phyloP scores from a whole-genome alignment of 2,888 invertebrate species.

The Dicroscelio sp. region DNA sequence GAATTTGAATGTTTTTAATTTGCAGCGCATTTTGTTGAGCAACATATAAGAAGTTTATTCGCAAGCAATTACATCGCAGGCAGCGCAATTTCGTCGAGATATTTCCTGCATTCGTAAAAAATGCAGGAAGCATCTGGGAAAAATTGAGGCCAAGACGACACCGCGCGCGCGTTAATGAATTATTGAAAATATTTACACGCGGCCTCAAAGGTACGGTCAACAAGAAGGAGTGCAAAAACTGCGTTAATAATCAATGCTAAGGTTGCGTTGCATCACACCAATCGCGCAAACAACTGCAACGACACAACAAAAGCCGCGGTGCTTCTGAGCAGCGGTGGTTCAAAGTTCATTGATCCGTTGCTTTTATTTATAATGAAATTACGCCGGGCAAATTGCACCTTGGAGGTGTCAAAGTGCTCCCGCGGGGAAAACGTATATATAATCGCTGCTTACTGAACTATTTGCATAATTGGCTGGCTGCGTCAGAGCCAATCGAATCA shows the following conservation, averaged over 20 bases:
- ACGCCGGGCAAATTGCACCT: not conserved
- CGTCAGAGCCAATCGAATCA: not conserved
- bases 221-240: not conserved
- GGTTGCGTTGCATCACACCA: not conserved
- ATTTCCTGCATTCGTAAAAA: no score
- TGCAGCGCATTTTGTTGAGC: no score
- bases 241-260: constrained; percentile 9
- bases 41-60: no score
- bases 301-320: not conserved
- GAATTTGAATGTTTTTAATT: no score
- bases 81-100: no score
- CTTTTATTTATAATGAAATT: constrained; percentile 1
- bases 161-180: not conserved
- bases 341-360: constrained; percentile 20
- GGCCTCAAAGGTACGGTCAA: not conserved
- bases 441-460: constrained; percentile 3
- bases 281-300: not conserved
- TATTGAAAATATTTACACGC: not conserved
- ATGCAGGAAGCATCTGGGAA: no score
- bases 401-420: not conserved
- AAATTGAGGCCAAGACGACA: constrained; percentile 9
- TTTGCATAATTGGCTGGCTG: constrained; percentile 17
- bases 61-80: no score
- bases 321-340: not conserved
- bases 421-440: not conserved